Evolutionary conservation across 2,113 vertebrate genomes (phyloP), one percentile per base, ranked within the genome.

Genomic region (Butorides virescens): DNA sequence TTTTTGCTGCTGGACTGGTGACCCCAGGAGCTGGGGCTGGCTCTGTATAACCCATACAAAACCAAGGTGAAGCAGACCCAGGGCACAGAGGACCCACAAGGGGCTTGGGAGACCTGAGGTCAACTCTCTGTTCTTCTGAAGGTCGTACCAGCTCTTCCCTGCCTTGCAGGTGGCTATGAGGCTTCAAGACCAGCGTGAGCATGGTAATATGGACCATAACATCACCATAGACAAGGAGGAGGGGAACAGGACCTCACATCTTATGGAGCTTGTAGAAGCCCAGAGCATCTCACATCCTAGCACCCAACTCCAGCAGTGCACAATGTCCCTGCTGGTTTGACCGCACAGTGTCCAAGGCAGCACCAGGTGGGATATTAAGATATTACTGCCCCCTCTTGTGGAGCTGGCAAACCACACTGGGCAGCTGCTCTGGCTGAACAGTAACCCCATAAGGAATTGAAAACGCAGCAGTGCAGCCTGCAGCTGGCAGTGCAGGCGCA

Each of bases 371-470:
- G 19, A 82, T 89, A 49, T 4, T 13, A 42, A 87, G 77, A 90
- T 73, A 32, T 53, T 78, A 71, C 66, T 90, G 70, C 77, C 55
- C 77, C 73, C 58, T 87, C 84, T 86, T 70, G 74, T 46, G 94
- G 85, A 77, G 58, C 30, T 68, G 87, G 44, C 32, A 90, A 93
- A 65, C 13, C 25, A 75, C n/a, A 9, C 44, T 0, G 26, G 63
- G 56, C n/a, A 86, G 55, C 65, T 63, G 67, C 55, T 36, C 20
- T 36, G 52, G 32, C 37, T 93, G 73, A 77, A 36, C n/a, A 63
- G 36, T 49, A 42, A 56, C 11, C 11, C 34, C 3, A 2, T 19
- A 71, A 55, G 12, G 27, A 85, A 52, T 26, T 19, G 87, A 59
- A 78, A 42, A 50, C 3, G 50, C 53, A 67, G 49, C 62, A 61